Evolutionary conservation across 2,888 invertebrate species (phyloP).

Genomic region (Ctenicera cuprea): DNA sequence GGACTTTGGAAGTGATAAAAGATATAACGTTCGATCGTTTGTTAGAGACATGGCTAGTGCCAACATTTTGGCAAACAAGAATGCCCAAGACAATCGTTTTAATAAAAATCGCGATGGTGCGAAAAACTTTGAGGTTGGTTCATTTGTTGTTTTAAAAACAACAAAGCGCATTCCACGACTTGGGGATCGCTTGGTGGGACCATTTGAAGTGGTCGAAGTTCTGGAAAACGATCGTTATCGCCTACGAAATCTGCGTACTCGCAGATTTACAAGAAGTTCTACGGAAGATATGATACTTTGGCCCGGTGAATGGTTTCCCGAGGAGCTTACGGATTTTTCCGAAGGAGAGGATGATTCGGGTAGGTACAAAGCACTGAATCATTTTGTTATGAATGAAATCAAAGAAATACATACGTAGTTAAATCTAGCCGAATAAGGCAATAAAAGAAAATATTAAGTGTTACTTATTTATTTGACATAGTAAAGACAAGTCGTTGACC

Average conservation of each 20-base stretch:
- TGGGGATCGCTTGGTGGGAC: neutral
- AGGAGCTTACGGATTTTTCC: neutral
- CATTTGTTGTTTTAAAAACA: neutral
- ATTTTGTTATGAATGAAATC: too few species aligned
- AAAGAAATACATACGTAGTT: too few species aligned
- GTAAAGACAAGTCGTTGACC: too few species aligned
- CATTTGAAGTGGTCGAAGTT: neutral
- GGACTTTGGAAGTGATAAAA: too few species aligned
- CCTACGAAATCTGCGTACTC: neutral
- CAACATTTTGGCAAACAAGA: neutral
- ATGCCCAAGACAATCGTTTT: too few species aligned
- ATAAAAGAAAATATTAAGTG: too few species aligned
- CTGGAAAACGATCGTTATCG: neutral
- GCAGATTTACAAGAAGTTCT: neutral
- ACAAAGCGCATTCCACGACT: neutral
- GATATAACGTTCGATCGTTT: too few species aligned
- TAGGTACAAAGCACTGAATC: neutral
- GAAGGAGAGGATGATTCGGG: neutral
- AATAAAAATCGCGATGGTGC: too few species aligned
- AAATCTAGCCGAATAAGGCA: too few species aligned
- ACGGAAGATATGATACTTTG: neutral
- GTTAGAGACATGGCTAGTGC: too few species aligned
- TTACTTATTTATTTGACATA: too few species aligned
- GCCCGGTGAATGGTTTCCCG: neutral
- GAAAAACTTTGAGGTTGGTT: neutral